Conservation (phyloP, 2,888 invertebrate species). For the Mythimna albipuncta region DNA sequence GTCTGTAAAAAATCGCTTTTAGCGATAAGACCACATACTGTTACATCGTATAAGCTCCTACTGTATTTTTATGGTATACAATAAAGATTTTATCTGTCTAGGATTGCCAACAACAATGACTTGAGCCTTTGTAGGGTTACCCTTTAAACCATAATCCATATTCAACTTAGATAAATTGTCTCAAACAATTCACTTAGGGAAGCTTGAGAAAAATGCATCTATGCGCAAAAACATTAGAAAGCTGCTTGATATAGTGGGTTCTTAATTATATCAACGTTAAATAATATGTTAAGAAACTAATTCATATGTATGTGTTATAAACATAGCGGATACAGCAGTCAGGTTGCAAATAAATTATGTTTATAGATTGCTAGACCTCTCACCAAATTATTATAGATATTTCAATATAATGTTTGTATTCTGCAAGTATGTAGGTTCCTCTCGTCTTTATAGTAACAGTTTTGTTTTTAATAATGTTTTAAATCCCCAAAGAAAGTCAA, state of each 20-base stretch:
- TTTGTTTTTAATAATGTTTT: neutral
- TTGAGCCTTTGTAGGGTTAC: no score
- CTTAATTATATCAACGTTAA: slow-evolving; percentile 9
- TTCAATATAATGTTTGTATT: neutral
- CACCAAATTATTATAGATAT: neutral
- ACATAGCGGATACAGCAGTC: slow-evolving; percentile 10
- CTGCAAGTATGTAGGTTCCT: neutral
- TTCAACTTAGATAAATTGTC: no score
- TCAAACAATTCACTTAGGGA: no score
- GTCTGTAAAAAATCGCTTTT: no score
- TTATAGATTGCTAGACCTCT: slow-evolving; percentile 20
- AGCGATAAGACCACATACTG: no score
- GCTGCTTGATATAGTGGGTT: neutral
- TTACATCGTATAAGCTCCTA: no score
- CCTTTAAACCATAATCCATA: no score
- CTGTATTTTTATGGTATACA: no score
- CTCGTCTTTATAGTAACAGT: neutral
- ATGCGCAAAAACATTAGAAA: slow-evolving; percentile 3
- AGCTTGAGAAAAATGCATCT: no score
- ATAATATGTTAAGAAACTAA: slow-evolving; percentile 30
- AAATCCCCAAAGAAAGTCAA: neutral
- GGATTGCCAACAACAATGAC: no score
- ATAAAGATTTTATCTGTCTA: no score
- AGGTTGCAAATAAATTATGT: slow-evolving; percentile 1
- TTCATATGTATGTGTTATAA: slow-evolving; percentile 26